Base-by-base conservation (phyloP, 1,140 invertebrate species). In the Oryctes rhinoceros region DNA sequence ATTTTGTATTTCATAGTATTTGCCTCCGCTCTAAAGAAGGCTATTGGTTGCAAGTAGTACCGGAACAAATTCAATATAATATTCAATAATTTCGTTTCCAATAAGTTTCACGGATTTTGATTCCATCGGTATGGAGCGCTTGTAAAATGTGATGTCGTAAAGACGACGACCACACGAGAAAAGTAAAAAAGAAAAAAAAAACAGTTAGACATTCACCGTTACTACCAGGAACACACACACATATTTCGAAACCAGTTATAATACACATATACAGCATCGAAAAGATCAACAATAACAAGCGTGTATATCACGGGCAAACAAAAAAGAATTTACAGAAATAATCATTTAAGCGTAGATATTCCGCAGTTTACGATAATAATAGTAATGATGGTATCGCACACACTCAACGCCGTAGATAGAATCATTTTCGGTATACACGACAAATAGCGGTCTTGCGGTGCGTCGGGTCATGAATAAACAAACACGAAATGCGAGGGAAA, bases 231-330 rank as follows among this genome's bases (percentile, higher is more conserved):
- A 71, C 65, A 59, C 53, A 59, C 15, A n/a, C 53, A 67, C 18
- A 67, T 30, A 20, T 71, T 71, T 35, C 65, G 20, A 71, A 71
- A 71, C 65, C 65, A 71, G 65, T 71, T 71, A 71, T 37, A 71
- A 7, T 44, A 44, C 39, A 44, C 24, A 15, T 37, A 71, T 15
- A 71, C 13, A 71, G 24, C 53, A 71, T 11, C 65, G 7, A 30
- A 9, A 20, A 71, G 65, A 71, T 71, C 35, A 35, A 71, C 65
- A 71, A 71, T 71, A 71, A 71, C 65, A 71, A 5, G 18, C 5
- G 20, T 24, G 24, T 71, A 71, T 24, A 71, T 35, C 65, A 71
- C 24, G 53, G 15, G 15, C 53, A 59, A 71, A 37, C 65, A 24
- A 71, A 71, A 71, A 44, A 71, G 65, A 71, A 71, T 37, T 30